Evolutionary conservation across 2,113 vertebrate genomes (phyloP).

Genomic region (Corydoras sp.): DNA sequence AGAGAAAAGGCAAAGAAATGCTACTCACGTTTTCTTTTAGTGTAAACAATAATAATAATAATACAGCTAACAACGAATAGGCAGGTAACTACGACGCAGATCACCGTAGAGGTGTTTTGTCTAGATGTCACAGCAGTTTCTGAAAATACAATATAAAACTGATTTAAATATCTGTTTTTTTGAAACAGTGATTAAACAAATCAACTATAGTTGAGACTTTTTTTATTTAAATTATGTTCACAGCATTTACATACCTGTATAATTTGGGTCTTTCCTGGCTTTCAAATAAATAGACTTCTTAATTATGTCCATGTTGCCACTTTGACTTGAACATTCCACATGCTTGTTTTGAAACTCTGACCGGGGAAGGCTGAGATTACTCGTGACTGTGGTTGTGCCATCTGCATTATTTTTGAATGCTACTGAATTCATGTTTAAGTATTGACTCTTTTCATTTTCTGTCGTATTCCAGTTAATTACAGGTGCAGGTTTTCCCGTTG

Average conservation of each 20-base stretch:
- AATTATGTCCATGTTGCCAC: neutral
- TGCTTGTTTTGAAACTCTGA: neutral
- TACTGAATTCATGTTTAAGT: fast-evolving
- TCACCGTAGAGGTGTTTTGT: neutral
- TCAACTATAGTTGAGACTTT: too few species aligned
- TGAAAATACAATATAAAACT: conserved; percentile 1
- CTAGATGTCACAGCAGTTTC: conserved; percentile 1
- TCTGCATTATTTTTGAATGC: conserved; percentile 37
- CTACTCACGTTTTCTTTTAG: neutral
- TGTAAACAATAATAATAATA: neutral
- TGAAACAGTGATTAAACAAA: too few species aligned
- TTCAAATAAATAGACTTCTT: neutral
- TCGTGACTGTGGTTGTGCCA: conserved; percentile 45
- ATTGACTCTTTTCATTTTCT: fast-evolving
- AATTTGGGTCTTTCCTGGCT: neutral
- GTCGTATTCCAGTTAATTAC: conserved; percentile 46
- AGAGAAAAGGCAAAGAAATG: neutral
- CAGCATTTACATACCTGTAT: neutral
- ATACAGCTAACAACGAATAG: neutral
- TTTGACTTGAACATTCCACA: conserved; percentile 47
- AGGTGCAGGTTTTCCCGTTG: conserved; percentile 62
- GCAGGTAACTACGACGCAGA: neutral
- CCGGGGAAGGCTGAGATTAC: conserved; percentile 42
- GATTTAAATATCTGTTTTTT: neutral
- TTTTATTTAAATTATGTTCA: too few species aligned